Evolutionary conservation across 2,797 vertebrate genomes (phyloP), one percentile per base, ranked within the genome.

Genomic region (Phalanger gymnotis): DNA sequence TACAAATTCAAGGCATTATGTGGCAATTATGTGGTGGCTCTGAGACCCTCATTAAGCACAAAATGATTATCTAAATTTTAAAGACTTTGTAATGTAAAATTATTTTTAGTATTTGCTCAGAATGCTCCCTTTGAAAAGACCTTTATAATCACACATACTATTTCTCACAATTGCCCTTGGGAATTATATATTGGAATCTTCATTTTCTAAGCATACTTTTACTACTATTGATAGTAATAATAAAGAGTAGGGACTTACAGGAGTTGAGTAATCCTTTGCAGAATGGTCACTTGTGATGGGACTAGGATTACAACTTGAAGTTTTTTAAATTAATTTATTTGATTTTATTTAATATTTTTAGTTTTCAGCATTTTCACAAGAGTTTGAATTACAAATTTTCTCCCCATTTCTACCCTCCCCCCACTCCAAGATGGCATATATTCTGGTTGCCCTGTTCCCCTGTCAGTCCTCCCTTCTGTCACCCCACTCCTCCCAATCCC

Each of bases 1-100:
- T 81, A 81, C 40, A 81, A 81, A 81, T 81, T 81, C 73, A 81
- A 81, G 73, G 73, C 73, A 81, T 81, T 81, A 81, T 81, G 73
- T 81, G 73, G 40, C 73, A 81, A 81, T 81, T 81, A 81, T 81
- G 73, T 81, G 40, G 40, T 81, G 22, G 73, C n/a, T 81, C 40
- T 22, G 40, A 81, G 73, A 81, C 22, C 73, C 73, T 81, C 73
- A 81, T 81, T 81, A 81, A 47, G 73, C 73, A 81, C 22, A 47
- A 81, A 81, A 81, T 47, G 40, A 81, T 81, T 81, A 81, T 81
- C 73, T 81, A 40, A 81, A 81, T 81, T 81, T 81, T 81, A 81
- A 81, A 81, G 73, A 81, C 73, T 81, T 81, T 81, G 40, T 81
- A 81, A 81, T 47, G 40, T 81, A 25, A 81, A 81, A 81, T 81